Evolutionary conservation across 2,113 vertebrate genomes (phyloP).

Genomic region (Triplophysa siluroides): DNA sequence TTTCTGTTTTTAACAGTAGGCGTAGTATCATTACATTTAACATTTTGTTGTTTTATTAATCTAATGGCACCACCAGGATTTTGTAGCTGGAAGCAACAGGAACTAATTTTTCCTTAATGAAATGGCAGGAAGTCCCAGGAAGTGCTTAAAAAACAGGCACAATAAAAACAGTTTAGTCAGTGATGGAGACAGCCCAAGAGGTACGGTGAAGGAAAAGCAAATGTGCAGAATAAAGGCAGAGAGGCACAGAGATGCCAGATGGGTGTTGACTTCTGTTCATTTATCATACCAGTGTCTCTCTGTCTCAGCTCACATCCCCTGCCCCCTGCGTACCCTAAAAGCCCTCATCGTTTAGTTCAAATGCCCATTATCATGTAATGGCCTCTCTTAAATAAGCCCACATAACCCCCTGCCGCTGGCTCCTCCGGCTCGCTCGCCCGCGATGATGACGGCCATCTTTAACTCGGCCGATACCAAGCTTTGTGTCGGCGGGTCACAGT

Average conservation of each 20-base stretch:
- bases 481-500: slow-evolving; percentile 48
- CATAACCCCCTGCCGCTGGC: slow-evolving; percentile 33
- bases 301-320: slow-evolving; percentile 43
- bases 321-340: slow-evolving; percentile 47
- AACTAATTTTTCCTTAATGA: too few species aligned
- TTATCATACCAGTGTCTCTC: slow-evolving; percentile 48
- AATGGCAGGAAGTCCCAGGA: too few species aligned
- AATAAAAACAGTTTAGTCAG: background rate
- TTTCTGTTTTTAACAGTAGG: too few species aligned
- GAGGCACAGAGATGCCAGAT: slow-evolving; percentile 43
- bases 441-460: slow-evolving; percentile 45
- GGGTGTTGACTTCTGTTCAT: slow-evolving; percentile 45
- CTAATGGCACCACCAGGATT: too few species aligned
- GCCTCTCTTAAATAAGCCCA: slow-evolving; percentile 49
- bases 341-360: slow-evolving; percentile 57
- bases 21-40: too few species aligned
- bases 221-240: background rate
- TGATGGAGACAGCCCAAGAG: background rate
- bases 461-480: slow-evolving; percentile 40
- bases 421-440: slow-evolving; percentile 29
- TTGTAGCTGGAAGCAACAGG: too few species aligned
- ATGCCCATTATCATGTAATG: slow-evolving; percentile 57
- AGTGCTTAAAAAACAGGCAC: too few species aligned
- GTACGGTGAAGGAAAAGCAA: background rate
- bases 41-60: too few species aligned